These are phyloP conservation scores for Exephanes ischioxanthus DNA, from an alignment of 2,888 invertebrate genomes.

Conservation along the genomic window DNA sequence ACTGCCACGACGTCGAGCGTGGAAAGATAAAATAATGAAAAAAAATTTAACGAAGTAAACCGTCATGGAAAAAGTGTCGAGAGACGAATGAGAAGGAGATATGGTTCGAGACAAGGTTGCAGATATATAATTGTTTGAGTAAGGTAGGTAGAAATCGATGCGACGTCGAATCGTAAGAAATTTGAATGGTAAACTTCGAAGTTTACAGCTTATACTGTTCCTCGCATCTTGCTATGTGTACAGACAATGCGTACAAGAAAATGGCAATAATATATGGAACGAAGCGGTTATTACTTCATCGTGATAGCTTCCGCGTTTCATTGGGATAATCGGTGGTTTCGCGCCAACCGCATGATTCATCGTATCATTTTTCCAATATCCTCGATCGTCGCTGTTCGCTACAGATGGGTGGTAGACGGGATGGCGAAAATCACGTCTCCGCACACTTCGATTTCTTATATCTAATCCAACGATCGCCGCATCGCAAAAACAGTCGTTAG, in stretches of 20 bases:
- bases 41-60: not conserved
- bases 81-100: constrained; percentile 21
- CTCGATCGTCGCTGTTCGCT: not conserved
- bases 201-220: not conserved
- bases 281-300: not conserved
- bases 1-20: constrained; percentile 8
- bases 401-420: not conserved
- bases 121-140: constrained; percentile 1
- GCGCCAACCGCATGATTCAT: not conserved
- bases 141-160: constrained; percentile 27
- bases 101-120: constrained; percentile 29
- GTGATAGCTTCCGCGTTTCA: constrained; percentile 14
- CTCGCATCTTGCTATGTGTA: not conserved
- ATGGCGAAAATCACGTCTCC: constrained; percentile 32
- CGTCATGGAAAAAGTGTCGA: constrained; percentile 3
- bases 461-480: constrained; percentile 4
- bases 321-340: not conserved
- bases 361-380: not conserved
- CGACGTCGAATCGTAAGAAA: not conserved
- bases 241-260: not conserved
- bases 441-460: constrained; percentile 4
- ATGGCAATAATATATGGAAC: not conserved
- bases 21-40: constrained; percentile 11
- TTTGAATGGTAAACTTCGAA: not conserved
- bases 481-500: constrained; percentile 27